Percentiles rank a stretch among this genome's conserved stretches.
phyloP scores from a whole-genome alignment of 2,888 invertebrate genomes.

The Lasiommata megera region DNA sequence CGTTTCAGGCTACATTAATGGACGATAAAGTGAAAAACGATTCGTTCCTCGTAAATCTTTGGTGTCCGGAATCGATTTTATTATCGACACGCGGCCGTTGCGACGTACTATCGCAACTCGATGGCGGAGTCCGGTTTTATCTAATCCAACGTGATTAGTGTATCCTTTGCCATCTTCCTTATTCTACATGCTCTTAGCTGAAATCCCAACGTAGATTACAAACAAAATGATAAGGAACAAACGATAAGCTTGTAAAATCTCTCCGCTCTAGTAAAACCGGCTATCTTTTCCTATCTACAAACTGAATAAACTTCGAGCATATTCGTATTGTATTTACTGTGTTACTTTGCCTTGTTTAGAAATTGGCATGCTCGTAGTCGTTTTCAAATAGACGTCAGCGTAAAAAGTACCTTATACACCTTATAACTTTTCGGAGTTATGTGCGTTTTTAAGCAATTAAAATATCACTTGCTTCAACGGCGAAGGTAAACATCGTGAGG shows the following conservation, averaged over 20 bases:
- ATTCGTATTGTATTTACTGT: not conserved
- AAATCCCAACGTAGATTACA: conserved; percentile 28
- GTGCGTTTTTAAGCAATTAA: too few relatives aligned
- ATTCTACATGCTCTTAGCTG: conserved; percentile 28
- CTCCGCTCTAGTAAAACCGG: not conserved
- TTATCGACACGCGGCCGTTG: conserved; percentile 33
- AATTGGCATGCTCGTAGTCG: too few relatives aligned
- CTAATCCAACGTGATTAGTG: conserved; percentile 35
- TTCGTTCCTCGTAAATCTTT: conserved; percentile 15
- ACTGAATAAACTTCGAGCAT: not conserved
- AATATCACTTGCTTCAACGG: too few relatives aligned
- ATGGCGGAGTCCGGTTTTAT: conserved; percentile 33
- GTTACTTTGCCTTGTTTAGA: not conserved
- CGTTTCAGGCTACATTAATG: conserved; percentile 22
- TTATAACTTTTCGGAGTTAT: too few relatives aligned
- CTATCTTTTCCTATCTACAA: conserved; percentile 5
- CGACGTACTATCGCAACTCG: conserved; percentile 34
- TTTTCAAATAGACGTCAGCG: too few relatives aligned
- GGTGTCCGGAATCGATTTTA: conserved; percentile 39
- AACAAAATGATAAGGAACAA: conserved; percentile 28
- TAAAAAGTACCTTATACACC: not conserved
- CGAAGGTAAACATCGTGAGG: too few relatives aligned
- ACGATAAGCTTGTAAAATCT: conserved; percentile 22
- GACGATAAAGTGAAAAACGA: conserved; percentile 37
- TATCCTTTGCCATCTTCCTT: conserved; percentile 32